These are phyloP conservation scores for Astropecten irregularis DNA, from an alignment of 53 echinoderm and acorn worm genomes.

Conservation along the genomic window DNA sequence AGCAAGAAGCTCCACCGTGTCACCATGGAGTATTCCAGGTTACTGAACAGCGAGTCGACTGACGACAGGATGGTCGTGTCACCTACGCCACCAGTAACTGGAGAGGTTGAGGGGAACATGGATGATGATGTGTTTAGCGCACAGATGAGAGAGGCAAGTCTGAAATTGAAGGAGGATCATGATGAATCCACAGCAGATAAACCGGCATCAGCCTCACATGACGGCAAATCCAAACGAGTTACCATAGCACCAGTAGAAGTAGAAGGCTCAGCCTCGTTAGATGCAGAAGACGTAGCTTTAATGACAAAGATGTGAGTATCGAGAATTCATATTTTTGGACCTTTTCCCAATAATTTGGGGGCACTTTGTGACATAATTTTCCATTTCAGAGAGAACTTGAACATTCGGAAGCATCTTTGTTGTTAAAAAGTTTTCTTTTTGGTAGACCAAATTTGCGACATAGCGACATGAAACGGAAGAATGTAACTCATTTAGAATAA, in stretches of 20 bases:
- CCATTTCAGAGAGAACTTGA: no score
- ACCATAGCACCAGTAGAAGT: neutral
- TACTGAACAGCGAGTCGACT: constrained; percentile 32
- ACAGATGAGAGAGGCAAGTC: neutral
- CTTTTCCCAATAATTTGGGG: no score
- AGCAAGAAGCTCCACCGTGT: constrained; percentile 31
- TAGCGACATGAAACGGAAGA: no score
- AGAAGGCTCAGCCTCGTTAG: neutral
- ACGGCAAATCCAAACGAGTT: neutral
- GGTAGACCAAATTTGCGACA: no score
- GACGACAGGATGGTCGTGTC: neutral
- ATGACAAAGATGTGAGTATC: no score
- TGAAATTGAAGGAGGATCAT: no score
- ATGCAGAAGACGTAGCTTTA: no score
- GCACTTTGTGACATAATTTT: no score
- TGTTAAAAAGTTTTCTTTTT: no score
- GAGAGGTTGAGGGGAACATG: neutral
- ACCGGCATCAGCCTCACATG: neutral
- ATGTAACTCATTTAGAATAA: no score
- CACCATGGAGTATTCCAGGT: constrained; percentile 7
- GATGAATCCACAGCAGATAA: neutral
- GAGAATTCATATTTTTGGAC: no score
- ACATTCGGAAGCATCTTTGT: no score
- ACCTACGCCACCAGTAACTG: neutral
- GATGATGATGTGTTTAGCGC: constrained; percentile 14